Conservation (phyloP, 2,888 invertebrate genomes). For the Sphaerophoria rueppellii region DNA sequence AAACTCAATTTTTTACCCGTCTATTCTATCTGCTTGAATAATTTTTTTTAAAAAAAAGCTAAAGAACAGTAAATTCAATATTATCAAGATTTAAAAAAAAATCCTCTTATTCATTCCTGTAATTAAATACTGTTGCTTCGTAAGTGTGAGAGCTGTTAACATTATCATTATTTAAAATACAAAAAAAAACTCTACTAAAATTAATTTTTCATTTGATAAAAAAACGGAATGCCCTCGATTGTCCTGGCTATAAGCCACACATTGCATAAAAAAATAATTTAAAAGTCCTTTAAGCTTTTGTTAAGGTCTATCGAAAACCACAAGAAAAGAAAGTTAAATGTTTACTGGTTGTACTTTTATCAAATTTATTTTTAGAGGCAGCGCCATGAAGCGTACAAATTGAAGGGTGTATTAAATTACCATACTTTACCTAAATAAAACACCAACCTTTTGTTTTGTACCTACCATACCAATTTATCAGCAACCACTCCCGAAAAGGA, state of each 20-base stretch:
- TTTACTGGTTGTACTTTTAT: background rate
- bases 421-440: slow-evolving; percentile 14
- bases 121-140: no score
- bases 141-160: no score
- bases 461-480: slow-evolving; percentile 52
- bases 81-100: no score
- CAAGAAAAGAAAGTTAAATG: slow-evolving; percentile 3
- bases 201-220: no score
- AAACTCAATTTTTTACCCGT: no score
- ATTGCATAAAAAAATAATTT: background rate
- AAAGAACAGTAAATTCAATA: no score
- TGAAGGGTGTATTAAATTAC: slow-evolving; percentile 24
- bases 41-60: no score
- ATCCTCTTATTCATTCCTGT: no score
- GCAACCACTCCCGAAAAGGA: slow-evolving; percentile 26
- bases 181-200: no score
- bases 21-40: no score
- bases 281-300: background rate
- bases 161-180: background rate
- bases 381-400: background rate
- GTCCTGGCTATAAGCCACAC: background rate
- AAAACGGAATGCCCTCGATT: no score
- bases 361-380: background rate
- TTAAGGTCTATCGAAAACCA: background rate
- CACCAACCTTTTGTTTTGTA: slow-evolving; percentile 45